phyloP scores from a whole-genome alignment of 2,113 vertebrate genomes.

The Heterocephalus glaber region DNA sequence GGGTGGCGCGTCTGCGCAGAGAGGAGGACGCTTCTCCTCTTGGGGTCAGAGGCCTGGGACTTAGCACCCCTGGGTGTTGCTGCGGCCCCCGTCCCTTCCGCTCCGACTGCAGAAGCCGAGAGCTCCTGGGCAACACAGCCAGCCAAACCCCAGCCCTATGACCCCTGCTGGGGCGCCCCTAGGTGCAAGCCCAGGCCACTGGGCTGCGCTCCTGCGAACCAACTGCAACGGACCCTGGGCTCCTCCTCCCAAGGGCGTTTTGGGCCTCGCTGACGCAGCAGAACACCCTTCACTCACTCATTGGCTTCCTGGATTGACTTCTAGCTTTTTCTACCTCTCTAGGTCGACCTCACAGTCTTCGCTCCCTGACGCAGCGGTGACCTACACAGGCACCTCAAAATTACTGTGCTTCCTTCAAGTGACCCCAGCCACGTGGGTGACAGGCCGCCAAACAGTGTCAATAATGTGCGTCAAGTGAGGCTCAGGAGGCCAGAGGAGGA shows the following conservation, averaged over 20 bases:
- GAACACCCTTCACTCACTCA: slow-evolving; percentile 14
- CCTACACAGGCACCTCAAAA: not conserved
- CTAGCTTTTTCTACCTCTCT: not conserved
- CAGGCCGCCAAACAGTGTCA: not conserved
- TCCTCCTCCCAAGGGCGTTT: slow-evolving; percentile 61
- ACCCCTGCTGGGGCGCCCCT: not conserved
- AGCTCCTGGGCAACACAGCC: not conserved
- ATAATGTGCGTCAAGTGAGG: not conserved
- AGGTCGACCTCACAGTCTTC: not conserved
- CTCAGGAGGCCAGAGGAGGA: not conserved
- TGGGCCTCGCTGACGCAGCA: slow-evolving; percentile 62
- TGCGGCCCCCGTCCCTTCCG: not conserved
- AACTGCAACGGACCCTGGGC: not conserved
- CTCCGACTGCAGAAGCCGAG: not conserved
- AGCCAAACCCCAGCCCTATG: too few species aligned
- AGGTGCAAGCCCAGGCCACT: not conserved
- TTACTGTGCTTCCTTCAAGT: not conserved
- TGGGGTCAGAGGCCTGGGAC: rapidly evolving
- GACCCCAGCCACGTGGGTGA: not conserved
- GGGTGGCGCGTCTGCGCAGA: slow-evolving; percentile 50
- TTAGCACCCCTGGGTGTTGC: rapidly evolving
- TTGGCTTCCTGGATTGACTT: not conserved
- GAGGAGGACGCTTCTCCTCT: not conserved
- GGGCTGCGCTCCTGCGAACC: not conserved
- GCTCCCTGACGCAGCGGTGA: not conserved